Evolutionary conservation across 1,140 invertebrate species (phyloP), one percentile per base, ranked within the genome.

Genomic region (Habropoda laboriosa): DNA sequence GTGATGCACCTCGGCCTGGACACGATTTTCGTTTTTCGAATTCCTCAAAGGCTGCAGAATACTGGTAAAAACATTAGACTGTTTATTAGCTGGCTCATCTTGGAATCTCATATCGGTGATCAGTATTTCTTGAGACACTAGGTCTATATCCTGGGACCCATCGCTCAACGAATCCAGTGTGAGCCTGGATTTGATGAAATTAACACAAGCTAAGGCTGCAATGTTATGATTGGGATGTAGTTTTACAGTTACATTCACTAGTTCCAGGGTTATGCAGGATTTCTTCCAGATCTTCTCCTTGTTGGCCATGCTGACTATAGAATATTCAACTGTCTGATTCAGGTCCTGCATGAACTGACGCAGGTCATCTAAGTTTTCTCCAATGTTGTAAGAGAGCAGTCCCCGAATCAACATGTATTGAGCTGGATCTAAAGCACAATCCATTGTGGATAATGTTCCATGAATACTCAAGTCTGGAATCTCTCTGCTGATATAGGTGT

Each of bases 391-490:
- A 0, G 96, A 95, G 1, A 99, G 93, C 30, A 99, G 93, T 32
- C 98, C 98, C 63, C 97, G 95, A 27, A 99, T 95, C 13, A 99
- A 91, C 91, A 96, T 96, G 91, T 99, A 99, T 90, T 99, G 98
- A 21, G 95, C 93, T 27, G 96, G 94, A 93, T 98, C 96, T 30
- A 99, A 89, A n/a, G 95, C 94, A 74, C 96, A 96, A 88, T 97
- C 95, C 80, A 99, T 95, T 38, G 97, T 98, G 0, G 97, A 97
- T 55, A 99, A 93, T 27, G 95, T 96, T 24, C 98, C 98, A 72
- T 97, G 95, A 21, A 99, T 94, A 80, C 96, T 96, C 87, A 98
- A 94, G 92, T 99, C 98, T 0, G 98, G 96, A 73, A 98, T 94
- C 68, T 92, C 93, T 82, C 96, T 95, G 85, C 94, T 95, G 27